Evolutionary conservation across 2,113 vertebrate species (phyloP).

Genomic region (Brachionichthys hirsutus): DNA sequence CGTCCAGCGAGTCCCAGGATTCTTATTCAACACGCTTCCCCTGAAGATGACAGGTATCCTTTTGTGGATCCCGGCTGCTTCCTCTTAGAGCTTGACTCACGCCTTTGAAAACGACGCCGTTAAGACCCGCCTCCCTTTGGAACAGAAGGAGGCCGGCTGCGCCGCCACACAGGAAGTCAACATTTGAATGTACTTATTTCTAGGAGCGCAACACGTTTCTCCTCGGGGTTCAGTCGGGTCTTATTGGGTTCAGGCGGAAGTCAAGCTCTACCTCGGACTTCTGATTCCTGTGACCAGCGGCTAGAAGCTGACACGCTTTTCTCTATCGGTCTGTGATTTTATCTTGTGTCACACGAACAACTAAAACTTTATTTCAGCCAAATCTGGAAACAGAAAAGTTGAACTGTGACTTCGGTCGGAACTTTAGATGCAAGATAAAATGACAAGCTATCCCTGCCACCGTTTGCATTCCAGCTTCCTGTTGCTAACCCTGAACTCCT

Average conservation of each 20-base stretch:
- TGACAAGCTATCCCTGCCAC: conserved; percentile 21
- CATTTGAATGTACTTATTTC: not conserved
- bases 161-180: too few species aligned
- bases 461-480: conserved; percentile 7
- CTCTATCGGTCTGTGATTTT: conserved; percentile 36
- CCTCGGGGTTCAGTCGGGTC: conserved; percentile 20
- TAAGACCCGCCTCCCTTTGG: too few species aligned
- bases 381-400: not conserved
- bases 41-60: conserved; percentile 97
- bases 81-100: conserved; percentile 62
- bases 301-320: conserved; percentile 14
- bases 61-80: conserved; percentile 42
- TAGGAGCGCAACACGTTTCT: not conserved
- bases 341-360: conserved; percentile 44
- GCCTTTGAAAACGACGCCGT: conserved; percentile 43
- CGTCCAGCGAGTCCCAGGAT: conserved; percentile 96
- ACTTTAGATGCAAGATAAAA: conserved; percentile 49
- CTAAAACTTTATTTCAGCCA: not conserved
- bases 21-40: conserved; percentile 96
- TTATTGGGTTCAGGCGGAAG: conserved; percentile 48
- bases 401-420: too few species aligned
- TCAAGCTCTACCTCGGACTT: conserved; percentile 49
- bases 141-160: too few species aligned
- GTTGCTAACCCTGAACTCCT: not conserved
- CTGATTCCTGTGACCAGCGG: conserved; percentile 24